Evolutionary conservation across 2,113 vertebrate genomes (phyloP), one percentile per base, ranked within the genome.

Genomic region (Podilymbus podiceps): DNA sequence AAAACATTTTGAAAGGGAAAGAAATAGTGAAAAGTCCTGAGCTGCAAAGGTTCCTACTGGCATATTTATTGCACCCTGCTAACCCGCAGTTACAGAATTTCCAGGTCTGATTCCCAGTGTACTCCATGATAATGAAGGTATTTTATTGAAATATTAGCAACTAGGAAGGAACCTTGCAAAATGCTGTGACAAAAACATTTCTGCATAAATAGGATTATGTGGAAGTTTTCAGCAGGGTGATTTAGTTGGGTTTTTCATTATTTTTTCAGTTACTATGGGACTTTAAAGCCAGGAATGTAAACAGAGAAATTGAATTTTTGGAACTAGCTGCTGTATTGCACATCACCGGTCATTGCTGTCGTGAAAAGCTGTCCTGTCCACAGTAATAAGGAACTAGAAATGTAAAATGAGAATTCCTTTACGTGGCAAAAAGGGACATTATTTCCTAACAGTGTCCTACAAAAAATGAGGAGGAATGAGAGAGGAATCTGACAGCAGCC

Each of bases 71-170:
- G 44, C 19, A 30, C 49, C 18, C 31, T 42, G 42, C 35, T 69
- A 56, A 88, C 60, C 35, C 86, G 52, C 27, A 76, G 22, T 53
- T 78, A 93, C 44, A 97, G 72, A 66, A 88, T 24, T 73, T 93
- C 42, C 47, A 44, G 68, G 46, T 82, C 77, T 94, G 86, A 92
- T 93, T 96, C 74, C 62, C 60, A 78, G 17, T 5, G 2, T 22
- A 14, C 82, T 79, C 22, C 63, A 53, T 91, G 42, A 62, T 93
- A 95, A 88, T 85, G 96, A 93, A 96, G 58, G 64, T 93, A 59
- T 96, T 97, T 97, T 96, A 97, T 96, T 94, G 94, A 97, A 98
- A 95, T 96, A 97, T 95, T 96, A 96, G 94, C 77, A 81, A 53
- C 68, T 60, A 31, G 40, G 80, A 88, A 97, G 68, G 55, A 95